A percentile compares a stretch with the other conserved stretches of the same genome.
Evolutionary conservation across 35 echinoderm and acorn worm species (phyloP).

Genomic region (Amphiura filiformis): DNA sequence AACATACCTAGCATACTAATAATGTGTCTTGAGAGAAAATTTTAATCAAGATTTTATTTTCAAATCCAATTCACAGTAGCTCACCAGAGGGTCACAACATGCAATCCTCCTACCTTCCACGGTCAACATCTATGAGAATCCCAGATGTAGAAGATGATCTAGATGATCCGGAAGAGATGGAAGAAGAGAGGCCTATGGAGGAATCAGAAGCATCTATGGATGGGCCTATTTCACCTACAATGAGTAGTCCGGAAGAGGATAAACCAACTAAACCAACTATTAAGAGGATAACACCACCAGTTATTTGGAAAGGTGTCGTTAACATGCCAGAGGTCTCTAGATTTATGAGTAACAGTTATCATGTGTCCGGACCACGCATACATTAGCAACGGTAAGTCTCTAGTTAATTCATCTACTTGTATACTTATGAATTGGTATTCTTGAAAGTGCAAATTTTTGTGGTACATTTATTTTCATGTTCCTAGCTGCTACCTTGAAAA

Average conservation of each 20-base stretch:
- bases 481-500: too few relatives aligned
- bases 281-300: conserved; percentile 12
- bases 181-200: not conserved
- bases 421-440: too few relatives aligned
- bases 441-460: too few relatives aligned
- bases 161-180: not conserved
- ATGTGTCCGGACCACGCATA: conserved; percentile 78
- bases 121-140: not conserved
- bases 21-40: too few relatives aligned
- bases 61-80: not conserved
- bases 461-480: too few relatives aligned
- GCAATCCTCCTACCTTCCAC: not conserved
- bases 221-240: not conserved
- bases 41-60: too few relatives aligned
- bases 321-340: conserved; percentile 88
- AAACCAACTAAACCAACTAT: not conserved
- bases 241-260: not conserved
- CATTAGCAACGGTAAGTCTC: conserved; percentile 62
- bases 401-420: too few relatives aligned
- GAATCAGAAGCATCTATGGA: not conserved
- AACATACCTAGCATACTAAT: too few relatives aligned
- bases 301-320: conserved; percentile 84
- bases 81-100: not conserved
- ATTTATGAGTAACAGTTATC: conserved; percentile 64
- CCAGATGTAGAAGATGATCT: not conserved